Conservation (phyloP, 2,113 vertebrate genomes). For the Nothoprocta pentlandii region DNA sequence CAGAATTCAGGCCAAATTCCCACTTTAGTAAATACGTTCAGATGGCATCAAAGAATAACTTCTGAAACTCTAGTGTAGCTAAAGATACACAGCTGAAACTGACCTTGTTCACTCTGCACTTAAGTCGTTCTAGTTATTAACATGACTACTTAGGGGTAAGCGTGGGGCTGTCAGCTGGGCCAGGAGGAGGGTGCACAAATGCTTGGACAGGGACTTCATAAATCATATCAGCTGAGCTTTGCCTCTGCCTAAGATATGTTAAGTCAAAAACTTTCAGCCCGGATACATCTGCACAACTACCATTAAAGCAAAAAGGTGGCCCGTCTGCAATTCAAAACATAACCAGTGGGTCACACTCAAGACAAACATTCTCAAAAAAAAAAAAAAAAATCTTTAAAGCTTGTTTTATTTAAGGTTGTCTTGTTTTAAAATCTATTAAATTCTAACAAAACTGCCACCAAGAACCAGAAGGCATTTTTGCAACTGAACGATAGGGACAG, state of each 20-base stretch:
- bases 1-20: not conserved
- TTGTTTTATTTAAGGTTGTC: not conserved
- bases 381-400: not conserved
- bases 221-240: not conserved
- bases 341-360: not conserved
- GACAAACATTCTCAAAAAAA: not conserved
- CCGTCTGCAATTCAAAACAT: not conserved
- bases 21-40: not conserved
- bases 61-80: not conserved
- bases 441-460: not conserved
- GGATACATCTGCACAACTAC: not conserved
- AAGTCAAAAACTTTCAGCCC: not conserved
- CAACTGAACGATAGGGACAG: not conserved
- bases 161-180: not conserved
- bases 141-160: not conserved
- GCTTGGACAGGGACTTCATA: not conserved
- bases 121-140: not conserved
- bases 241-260: not conserved
- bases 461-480: not conserved
- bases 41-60: not conserved
- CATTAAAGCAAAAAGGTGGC: not conserved
- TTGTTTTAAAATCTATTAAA: not conserved
- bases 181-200: not conserved
- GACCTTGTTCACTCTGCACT: accelerated
- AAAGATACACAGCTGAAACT: not conserved